These are phyloP conservation scores for Prochilodus magdalenae DNA, from an alignment of 2,113 vertebrate genomes.

Conservation along the genomic window DNA sequence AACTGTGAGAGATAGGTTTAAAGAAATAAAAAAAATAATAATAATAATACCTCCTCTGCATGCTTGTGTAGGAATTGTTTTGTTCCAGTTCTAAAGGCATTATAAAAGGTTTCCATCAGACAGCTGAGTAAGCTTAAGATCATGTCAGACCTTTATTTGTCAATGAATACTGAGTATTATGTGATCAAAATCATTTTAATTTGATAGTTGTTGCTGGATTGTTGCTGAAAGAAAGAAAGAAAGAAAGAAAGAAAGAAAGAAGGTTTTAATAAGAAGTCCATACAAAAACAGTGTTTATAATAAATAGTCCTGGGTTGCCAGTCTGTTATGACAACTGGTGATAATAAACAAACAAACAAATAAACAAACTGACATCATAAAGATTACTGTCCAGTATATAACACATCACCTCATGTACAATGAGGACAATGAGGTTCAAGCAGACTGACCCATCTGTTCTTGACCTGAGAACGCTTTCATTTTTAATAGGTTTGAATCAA, in stretches of 20 bases:
- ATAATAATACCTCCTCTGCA: neutral
- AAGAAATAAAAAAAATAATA: too few species aligned
- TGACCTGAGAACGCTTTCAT: too few species aligned
- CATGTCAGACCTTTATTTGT: too few species aligned
- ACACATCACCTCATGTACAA: neutral
- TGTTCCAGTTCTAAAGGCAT: neutral
- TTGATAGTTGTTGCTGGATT: too few species aligned
- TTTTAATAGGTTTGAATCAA: too few species aligned
- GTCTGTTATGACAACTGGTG: conserved; percentile 71
- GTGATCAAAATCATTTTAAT: too few species aligned
- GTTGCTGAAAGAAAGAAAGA: too few species aligned
- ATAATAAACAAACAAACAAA: conserved; percentile 36
- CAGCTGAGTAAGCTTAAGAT: neutral
- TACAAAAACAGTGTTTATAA: neutral
- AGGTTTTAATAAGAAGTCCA: neutral
- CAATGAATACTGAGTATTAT: too few species aligned
- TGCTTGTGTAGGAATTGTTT: neutral
- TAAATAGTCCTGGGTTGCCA: conserved; percentile 75
- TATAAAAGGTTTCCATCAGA: neutral
- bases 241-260: too few species aligned
- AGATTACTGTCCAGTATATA: conserved; percentile 25
- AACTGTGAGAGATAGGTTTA: conserved; percentile 13
- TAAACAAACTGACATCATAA: conserved; percentile 41
- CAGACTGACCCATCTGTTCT: too few species aligned
- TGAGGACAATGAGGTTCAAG: neutral